phyloP scores from a whole-genome alignment of 2,113 vertebrate species.

The Petrocephalus zakoni region DNA sequence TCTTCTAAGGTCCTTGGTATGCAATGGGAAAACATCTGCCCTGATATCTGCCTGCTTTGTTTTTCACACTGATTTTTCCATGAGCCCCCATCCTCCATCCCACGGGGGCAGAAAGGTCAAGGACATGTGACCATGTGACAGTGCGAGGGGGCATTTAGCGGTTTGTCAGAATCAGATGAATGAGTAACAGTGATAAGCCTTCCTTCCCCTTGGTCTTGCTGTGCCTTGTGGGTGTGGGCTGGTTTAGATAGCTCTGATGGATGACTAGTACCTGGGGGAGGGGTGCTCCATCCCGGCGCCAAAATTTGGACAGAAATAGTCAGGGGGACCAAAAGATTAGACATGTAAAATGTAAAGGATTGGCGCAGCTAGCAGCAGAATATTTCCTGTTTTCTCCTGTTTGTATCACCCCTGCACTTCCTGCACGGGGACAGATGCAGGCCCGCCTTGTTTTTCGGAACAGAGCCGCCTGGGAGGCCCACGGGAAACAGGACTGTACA shows the following conservation, averaged over 20 bases:
- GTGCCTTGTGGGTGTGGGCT: neutral
- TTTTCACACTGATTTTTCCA: neutral
- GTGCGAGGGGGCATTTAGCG: neutral
- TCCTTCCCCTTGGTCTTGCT: neutral
- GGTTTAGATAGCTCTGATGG: neutral
- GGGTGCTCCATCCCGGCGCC: neutral
- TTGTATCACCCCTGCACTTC: neutral
- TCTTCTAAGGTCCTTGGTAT: neutral
- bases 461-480: neutral
- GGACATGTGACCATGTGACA: neutral
- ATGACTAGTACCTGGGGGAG: neutral
- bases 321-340: neutral
- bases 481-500: neutral
- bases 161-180: neutral
- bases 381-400: constrained; percentile 2
- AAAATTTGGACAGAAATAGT: neutral
- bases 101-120: neutral
- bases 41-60: neutral
- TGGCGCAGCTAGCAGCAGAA: neutral
- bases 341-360: neutral
- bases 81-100: neutral
- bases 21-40: constrained; percentile 4
- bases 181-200: neutral
- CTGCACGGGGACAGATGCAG: neutral
- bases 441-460: neutral